Conservation (phyloP, 2,113 vertebrate genomes). For the Elephas maximus region DNA sequence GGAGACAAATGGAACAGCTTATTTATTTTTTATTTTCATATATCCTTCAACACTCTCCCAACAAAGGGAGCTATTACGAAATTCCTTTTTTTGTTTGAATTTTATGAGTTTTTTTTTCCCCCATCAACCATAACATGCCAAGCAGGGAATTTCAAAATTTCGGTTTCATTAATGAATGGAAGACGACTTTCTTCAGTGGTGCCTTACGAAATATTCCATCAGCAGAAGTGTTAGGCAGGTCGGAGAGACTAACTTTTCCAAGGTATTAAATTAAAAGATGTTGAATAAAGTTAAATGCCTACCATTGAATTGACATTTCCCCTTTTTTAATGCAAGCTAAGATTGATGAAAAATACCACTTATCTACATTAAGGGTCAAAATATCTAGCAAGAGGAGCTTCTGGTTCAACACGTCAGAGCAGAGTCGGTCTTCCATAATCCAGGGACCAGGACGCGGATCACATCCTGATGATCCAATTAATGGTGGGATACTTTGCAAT, state of each 20-base stretch:
- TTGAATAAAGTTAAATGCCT: constrained; percentile 92
- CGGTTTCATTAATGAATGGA: constrained; percentile 53
- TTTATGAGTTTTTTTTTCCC: background rate
- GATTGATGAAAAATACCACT: constrained; percentile 98
- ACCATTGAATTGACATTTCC: constrained; percentile 92
- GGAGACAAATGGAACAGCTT: background rate
- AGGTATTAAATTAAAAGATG: constrained; percentile 94
- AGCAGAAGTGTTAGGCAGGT: constrained; percentile 87
- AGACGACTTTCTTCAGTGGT: constrained; percentile 64
- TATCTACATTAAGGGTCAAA: constrained; percentile 99
- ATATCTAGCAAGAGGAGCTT: constrained; percentile 88
- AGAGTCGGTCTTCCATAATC: constrained; percentile 99
- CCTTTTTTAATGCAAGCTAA: constrained; percentile 91
- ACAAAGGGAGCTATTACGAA: background rate
- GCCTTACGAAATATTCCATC: constrained; percentile 88
- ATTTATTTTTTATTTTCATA: background rate
- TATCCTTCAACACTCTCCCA: background rate
- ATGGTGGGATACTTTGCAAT: constrained; percentile 94
- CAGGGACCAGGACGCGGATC: constrained; percentile 94
- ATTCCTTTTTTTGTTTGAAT: background rate
- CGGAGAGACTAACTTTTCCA: constrained; percentile 88
- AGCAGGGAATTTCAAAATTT: constrained; percentile 63
- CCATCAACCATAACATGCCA: background rate
- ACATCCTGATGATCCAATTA: constrained; percentile 99
- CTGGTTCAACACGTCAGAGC: constrained; percentile 93